A percentile compares a stretch with the other conserved stretches of the same genome.
Conservation (phyloP, 2,797 vertebrate species). For the Anisognathus igniventris region DNA sequence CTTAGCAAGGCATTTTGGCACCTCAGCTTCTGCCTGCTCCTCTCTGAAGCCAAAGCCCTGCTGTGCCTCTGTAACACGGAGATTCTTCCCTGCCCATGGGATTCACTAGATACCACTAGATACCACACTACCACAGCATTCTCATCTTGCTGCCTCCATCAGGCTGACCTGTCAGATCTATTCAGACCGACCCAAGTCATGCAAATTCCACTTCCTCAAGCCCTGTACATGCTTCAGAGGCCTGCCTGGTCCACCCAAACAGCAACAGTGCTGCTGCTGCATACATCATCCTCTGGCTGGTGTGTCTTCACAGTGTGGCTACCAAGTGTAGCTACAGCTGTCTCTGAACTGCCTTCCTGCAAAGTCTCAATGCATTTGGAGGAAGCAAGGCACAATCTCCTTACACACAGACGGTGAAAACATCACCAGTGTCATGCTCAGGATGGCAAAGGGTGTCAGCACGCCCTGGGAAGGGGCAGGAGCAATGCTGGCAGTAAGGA, state of each 20-base stretch:
- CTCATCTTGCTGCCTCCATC: not conserved
- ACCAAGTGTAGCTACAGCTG: not conserved
- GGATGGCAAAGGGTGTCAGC: not conserved
- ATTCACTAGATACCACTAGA: not conserved
- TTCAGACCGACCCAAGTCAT: not conserved
- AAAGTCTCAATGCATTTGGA: not conserved
- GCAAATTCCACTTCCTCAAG: not conserved
- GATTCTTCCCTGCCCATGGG: not conserved
- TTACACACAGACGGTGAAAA: not conserved
- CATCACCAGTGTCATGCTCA: not conserved
- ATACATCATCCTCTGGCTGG: not conserved
- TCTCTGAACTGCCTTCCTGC: not conserved
- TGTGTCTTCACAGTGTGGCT: not conserved
- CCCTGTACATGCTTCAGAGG: not conserved
- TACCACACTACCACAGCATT: not conserved
- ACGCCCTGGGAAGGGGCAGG: not conserved
- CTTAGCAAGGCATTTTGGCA: not conserved
- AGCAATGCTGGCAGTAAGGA: not conserved
- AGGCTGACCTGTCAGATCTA: not conserved
- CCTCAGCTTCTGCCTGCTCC: not conserved
- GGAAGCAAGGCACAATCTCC: not conserved
- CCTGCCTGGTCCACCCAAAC: not conserved
- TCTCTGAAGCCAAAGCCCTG: not conserved
- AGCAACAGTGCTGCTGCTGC: not conserved
- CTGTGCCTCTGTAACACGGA: not conserved